Conservation (phyloP, 1,140 invertebrate species). For the Halyomorpha halys region DNA sequence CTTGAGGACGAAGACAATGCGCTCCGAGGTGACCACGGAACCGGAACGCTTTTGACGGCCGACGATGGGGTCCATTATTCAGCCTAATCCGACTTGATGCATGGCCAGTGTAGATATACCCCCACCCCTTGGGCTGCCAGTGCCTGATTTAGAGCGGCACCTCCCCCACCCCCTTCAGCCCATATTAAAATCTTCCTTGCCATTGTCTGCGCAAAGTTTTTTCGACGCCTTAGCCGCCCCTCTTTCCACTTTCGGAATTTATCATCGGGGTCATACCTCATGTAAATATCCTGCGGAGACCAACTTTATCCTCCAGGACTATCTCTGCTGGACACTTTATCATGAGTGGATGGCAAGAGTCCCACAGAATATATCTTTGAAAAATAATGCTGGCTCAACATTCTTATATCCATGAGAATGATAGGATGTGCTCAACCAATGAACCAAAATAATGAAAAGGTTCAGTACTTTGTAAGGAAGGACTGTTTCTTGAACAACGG, state of each 20-base stretch:
- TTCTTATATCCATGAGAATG: no score
- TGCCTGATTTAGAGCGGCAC: background rate
- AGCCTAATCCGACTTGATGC: constrained; percentile 26
- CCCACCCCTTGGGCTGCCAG: background rate
- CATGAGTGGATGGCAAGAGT: no score
- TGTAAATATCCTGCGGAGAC: background rate
- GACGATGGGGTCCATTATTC: constrained; percentile 22
- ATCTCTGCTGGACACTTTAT: no score
- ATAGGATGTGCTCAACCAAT: no score
- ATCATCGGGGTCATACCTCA: background rate
- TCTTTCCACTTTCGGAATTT: background rate
- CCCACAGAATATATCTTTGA: no score
- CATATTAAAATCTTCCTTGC: constrained; percentile 22
- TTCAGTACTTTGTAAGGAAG: no score
- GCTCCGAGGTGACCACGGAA: background rate
- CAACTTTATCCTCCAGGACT: no score
- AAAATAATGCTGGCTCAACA: no score
- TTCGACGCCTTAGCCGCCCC: constrained; percentile 1
- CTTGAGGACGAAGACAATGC: background rate
- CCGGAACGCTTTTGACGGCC: constrained; percentile 1
- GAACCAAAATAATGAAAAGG: no score
- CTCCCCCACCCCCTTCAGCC: background rate
- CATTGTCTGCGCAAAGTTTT: constrained; percentile 15
- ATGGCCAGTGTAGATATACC: constrained; percentile 23
- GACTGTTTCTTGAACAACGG: no score